A percentile compares a stretch with the other conserved stretches of the same genome.
Conservation (phyloP, 2,113 vertebrate genomes). For the Seriola aureovittata region DNA sequence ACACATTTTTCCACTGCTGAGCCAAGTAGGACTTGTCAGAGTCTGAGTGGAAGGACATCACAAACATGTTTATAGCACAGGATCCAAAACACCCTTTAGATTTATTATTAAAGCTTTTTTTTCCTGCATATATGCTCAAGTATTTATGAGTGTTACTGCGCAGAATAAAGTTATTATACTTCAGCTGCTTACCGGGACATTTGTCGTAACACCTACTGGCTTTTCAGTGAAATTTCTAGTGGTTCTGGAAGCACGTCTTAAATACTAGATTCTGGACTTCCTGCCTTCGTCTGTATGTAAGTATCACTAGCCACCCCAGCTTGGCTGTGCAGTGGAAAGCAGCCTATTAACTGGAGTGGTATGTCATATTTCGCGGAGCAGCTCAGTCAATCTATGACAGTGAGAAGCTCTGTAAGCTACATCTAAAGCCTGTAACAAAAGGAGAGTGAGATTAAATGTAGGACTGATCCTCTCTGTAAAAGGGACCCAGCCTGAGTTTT, state of each 20-base stretch:
- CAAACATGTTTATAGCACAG: conserved; percentile 7
- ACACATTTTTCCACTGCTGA: conserved; percentile 63
- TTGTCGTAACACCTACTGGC: not conserved
- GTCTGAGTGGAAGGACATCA: conserved; percentile 6
- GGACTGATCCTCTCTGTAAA: conserved; percentile 71
- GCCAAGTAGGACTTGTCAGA: conserved; percentile 9
- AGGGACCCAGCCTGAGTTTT: conserved; percentile 64
- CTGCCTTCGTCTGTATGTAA: conserved; percentile 32
- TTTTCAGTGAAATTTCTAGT: conserved; percentile 3
- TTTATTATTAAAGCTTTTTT: conserved; percentile 1
- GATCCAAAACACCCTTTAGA: conserved; percentile 1
- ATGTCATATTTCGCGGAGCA: conserved; percentile 63
- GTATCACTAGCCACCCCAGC: conserved; percentile 4
- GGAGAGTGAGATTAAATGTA: conserved; percentile 76
- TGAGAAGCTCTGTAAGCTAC: conserved; percentile 72
- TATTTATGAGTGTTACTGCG: not conserved
- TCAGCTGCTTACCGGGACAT: not conserved
- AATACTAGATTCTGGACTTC: not conserved
- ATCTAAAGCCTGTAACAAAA: conserved; percentile 80
- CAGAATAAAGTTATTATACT: not conserved
- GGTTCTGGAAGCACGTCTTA: not conserved
- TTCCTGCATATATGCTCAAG: not conserved
- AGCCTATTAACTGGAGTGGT: conserved; percentile 68
- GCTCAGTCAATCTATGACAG: conserved; percentile 62
- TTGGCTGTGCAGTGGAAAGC: conserved; percentile 50